These are phyloP conservation scores for Mycalesis mineus DNA, from an alignment of 2,888 invertebrate genomes.

Conservation along the genomic window DNA sequence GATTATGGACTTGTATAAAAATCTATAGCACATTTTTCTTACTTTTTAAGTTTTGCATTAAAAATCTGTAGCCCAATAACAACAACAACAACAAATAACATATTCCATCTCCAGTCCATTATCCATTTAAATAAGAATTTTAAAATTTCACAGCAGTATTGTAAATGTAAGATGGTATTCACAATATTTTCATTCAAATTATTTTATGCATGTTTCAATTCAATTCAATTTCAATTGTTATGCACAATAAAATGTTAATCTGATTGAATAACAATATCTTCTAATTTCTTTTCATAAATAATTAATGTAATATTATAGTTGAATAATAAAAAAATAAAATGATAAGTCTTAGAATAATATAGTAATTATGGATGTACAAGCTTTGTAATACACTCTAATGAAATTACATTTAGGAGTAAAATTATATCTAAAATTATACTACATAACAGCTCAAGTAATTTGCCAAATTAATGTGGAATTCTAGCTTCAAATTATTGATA, in stretches of 20 bases:
- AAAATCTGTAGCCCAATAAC: neutral
- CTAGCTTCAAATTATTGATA: too few relatives aligned
- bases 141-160: neutral
- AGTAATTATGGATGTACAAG: constrained; percentile 30
- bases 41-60: constrained; percentile 1
- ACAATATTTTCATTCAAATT: neutral
- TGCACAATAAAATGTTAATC: neutral
- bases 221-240: neutral
- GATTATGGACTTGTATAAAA: neutral
- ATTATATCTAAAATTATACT: constrained; percentile 31
- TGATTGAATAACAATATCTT: neutral
- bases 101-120: neutral
- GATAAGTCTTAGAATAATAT: constrained; percentile 20
- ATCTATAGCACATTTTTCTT: neutral
- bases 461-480: constrained; percentile 66
- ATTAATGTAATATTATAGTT: constrained; percentile 1
- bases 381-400: constrained; percentile 5
- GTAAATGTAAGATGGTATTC: constrained; percentile 1
- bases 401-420: constrained; percentile 31
- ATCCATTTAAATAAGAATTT: neutral
- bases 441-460: constrained; percentile 57
- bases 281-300: neutral
- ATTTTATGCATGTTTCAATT: neutral
- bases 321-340: neutral
- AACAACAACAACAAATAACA: neutral